Percentiles rank a stretch among this genome's conserved stretches.
These are phyloP conservation scores for Puffinus mauretanicus DNA, from an alignment of 2,113 vertebrate genomes.

Conservation along the genomic window DNA sequence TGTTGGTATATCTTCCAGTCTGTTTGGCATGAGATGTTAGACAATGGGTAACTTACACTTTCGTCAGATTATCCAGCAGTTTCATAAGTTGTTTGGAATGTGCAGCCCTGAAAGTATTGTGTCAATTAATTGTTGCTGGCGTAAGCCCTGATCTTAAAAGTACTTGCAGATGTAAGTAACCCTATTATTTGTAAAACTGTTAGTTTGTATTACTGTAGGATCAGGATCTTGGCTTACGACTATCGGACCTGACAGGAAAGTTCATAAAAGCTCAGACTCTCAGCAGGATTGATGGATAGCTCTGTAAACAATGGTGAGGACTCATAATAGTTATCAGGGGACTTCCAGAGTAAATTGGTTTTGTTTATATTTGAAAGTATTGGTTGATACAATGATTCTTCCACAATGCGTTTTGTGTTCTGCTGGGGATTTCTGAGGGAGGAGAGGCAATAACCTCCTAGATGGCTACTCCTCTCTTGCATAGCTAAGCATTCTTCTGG, in stretches of 20 bases:
- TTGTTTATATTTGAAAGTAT: background rate
- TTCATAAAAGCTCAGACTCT: background rate
- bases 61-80: background rate
- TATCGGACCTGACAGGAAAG: background rate
- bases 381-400: background rate
- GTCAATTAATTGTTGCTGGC: slow-evolving; percentile 22
- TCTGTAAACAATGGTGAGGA: background rate
- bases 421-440: background rate
- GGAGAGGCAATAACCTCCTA: background rate
- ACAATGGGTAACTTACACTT: background rate
- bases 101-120: background rate
- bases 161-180: slow-evolving; percentile 30
- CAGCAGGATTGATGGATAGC: background rate
- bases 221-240: background rate
- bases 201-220: background rate
- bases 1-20: background rate
- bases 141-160: background rate
- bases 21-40: background rate
- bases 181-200: background rate
- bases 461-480: background rate
- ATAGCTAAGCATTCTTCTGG: background rate
- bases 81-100: slow-evolving; percentile 11
- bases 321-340: background rate
- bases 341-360: background rate
- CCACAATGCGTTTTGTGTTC: background rate